Conservation (phyloP, 2,113 vertebrate genomes). For the Ranitomeya variabilis region DNA sequence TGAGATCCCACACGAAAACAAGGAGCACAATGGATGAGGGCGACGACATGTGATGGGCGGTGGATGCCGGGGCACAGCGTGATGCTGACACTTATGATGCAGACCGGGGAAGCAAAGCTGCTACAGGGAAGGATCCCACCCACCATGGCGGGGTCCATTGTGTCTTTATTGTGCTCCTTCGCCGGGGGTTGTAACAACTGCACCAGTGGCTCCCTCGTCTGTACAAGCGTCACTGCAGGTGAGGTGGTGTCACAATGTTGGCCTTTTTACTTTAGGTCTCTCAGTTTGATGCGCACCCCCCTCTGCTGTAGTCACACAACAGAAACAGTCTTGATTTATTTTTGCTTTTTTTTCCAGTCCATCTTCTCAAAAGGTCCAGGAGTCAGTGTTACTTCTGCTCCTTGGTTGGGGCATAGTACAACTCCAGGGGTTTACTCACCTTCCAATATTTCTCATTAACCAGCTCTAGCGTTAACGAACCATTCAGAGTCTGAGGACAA, state of each 20-base stretch:
- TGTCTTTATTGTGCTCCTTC: conserved; percentile 26
- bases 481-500: conserved; percentile 80
- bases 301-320: background rate
- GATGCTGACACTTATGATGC: background rate
- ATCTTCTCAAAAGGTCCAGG: background rate
- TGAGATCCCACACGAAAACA: background rate
- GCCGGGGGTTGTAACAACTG: background rate
- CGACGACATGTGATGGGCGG: background rate
- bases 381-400: conserved; percentile 70
- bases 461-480: conserved; percentile 85
- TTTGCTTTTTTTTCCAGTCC: background rate
- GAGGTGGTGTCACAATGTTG: background rate
- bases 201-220: background rate
- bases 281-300: background rate
- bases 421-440: conserved; percentile 81
- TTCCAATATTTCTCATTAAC: conserved; percentile 93
- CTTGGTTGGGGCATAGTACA: conserved; percentile 86
- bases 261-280: background rate
- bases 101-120: background rate
- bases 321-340: background rate
- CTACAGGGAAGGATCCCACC: background rate
- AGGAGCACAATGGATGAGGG: background rate
- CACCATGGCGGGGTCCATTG: background rate
- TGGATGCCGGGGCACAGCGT: background rate
- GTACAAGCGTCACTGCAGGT: background rate